Conservation (phyloP, 2,888 invertebrate species). For the Stenichneumon culpator region DNA sequence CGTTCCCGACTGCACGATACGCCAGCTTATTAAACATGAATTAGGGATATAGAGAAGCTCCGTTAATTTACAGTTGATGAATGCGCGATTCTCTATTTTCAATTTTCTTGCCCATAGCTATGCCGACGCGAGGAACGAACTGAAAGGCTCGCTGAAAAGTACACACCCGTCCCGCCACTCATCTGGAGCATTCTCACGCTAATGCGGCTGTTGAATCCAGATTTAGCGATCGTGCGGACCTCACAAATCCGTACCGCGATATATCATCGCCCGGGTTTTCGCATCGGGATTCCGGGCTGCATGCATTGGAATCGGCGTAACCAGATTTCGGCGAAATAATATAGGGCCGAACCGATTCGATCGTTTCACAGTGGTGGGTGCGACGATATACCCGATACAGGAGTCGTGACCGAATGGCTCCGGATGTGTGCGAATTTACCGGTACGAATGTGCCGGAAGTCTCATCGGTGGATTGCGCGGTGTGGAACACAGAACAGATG, state of each 20-base stretch:
- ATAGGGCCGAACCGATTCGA: not conserved
- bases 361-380: not conserved
- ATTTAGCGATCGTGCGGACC: conserved; percentile 50
- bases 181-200: conserved; percentile 48
- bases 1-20: conserved; percentile 16
- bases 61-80: conserved; percentile 54
- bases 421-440: conserved; percentile 28
- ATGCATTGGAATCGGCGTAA: conserved; percentile 1
- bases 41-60: conserved; percentile 20
- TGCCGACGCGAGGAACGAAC: conserved; percentile 16
- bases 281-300: not conserved
- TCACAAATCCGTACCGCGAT: conserved; percentile 37
- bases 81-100: conserved; percentile 5
- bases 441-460: conserved; percentile 13
- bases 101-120: conserved; percentile 14
- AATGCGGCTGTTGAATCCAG: conserved; percentile 57
- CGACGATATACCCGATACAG: not conserved
- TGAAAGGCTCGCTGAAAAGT: conserved; percentile 41
- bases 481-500: conserved; percentile 4
- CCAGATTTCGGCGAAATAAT: conserved; percentile 7
- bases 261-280: conserved; percentile 46
- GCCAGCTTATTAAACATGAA: conserved; percentile 29
- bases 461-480: not conserved
- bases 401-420: conserved; percentile 16
- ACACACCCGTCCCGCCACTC: conserved; percentile 40